Evolutionary conservation across 2,113 vertebrate genomes (phyloP), one percentile per base, ranked within the genome.

Genomic region (Cynoglossus semilaevis): DNA sequence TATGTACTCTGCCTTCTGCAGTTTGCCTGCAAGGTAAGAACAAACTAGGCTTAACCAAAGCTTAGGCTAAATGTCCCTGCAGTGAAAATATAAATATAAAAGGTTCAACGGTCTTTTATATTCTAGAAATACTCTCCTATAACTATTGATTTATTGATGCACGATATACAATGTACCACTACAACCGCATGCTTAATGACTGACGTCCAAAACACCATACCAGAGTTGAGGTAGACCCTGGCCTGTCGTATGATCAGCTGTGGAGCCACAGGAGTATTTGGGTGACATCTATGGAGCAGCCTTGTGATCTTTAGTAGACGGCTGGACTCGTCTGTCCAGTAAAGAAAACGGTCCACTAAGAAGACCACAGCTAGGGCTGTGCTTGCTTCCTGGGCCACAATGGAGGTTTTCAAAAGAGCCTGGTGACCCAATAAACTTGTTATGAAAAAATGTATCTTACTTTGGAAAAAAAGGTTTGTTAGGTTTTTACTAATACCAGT

Each of bases 181-280:
- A 29, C 22, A 29, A 29, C 6, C 6, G 22, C 2, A 51, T 2
- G 7, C 7, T 42, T 15, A 15, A 37, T 29, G 22, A 29, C 22
- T 29, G 22, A 6, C 22, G 4, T 35, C 19, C 2, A 38, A 1
- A 17, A 14, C 17, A 36, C 17, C 55, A 67, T 83, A 98, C 95
- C 96, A 72, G 92, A 58, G 78, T 90, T 96, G 48, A 91, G 73
- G 0, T 92, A 93, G 13, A 98, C 73, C 7, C 94, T 92, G 51
- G 97, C 96, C 65, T 93, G 95, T 54, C 95, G 90, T 67, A 98
- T 92, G 59, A 98, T 89, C 86, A 98, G 63, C 89, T 98, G 96
- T 0, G 96, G 95, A 7, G 95, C 90, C 14, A 97, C 81, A 0
- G 95, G 93, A 0, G 83, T 77, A 0, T 62, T 6, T 0, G 91